phyloP scores from a whole-genome alignment of 2,888 invertebrate species.

The Itoplectis maculator region DNA sequence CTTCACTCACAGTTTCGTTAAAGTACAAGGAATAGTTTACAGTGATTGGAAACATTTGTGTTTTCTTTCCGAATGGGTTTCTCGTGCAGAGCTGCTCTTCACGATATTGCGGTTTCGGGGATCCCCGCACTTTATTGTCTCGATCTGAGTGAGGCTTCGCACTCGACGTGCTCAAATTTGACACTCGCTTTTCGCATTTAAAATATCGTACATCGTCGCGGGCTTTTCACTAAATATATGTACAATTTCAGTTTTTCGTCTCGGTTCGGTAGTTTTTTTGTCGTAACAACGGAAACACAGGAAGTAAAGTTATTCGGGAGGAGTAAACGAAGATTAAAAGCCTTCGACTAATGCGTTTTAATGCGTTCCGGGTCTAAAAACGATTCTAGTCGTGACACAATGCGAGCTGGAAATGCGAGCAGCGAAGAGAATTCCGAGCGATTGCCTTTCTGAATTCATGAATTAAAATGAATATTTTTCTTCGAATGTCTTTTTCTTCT shows the following conservation, averaged over 20 bases:
- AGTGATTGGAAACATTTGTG: slow-evolving; percentile 72
- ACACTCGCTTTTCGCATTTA: slow-evolving; percentile 30
- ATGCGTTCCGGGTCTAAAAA: slow-evolving; percentile 24
- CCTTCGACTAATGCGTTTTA: slow-evolving; percentile 52
- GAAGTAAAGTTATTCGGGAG: neutral
- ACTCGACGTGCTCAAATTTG: slow-evolving; percentile 28
- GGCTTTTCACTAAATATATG: slow-evolving; percentile 38
- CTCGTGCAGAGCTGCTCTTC: neutral
- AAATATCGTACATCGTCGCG: neutral
- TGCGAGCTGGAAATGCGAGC: slow-evolving; percentile 34
- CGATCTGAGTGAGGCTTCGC: slow-evolving; percentile 55
- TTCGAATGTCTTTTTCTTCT: neutral
- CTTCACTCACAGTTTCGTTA: slow-evolving; percentile 54
- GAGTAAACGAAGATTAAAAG: neutral
- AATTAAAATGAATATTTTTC: neutral
- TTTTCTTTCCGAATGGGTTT: slow-evolving; percentile 48
- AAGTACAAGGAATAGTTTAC: slow-evolving; percentile 72
- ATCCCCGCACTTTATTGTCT: slow-evolving; percentile 67
- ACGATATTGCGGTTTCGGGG: slow-evolving; percentile 41
- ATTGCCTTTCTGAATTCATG: slow-evolving; percentile 28
- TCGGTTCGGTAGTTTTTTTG: slow-evolving; percentile 1
- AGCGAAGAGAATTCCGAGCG: slow-evolving; percentile 44
- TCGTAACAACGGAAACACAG: neutral
- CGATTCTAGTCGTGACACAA: neutral
- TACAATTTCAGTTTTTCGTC: slow-evolving; percentile 53